These are phyloP conservation scores for Simalia tracyae DNA, from an alignment of 2,797 vertebrate species.

Conservation along the genomic window DNA sequence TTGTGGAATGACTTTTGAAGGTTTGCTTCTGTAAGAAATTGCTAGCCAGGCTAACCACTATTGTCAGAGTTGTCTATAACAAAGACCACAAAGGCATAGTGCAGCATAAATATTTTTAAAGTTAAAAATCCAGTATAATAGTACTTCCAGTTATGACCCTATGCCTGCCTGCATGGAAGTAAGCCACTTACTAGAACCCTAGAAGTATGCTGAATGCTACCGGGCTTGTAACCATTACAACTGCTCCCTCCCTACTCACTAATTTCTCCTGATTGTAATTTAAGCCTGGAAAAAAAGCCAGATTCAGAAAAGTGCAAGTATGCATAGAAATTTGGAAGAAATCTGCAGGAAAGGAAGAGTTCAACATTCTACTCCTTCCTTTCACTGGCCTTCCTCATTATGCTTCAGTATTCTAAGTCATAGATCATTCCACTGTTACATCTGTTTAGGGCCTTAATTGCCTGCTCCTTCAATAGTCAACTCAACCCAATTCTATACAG, in stretches of 20 bases:
- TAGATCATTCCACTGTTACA: neutral
- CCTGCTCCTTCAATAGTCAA: neutral
- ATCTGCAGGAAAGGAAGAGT: neutral
- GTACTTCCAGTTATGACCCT: neutral
- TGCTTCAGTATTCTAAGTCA: neutral
- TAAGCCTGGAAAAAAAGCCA: neutral
- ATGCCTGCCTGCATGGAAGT: neutral
- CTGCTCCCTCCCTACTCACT: neutral
- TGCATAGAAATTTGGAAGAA: neutral
- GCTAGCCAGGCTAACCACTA: conserved; percentile 15
- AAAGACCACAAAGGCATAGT: conserved; percentile 8
- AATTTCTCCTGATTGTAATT: neutral
- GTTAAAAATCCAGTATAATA: neutral
- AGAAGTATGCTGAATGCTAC: neutral
- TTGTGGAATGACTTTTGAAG: conserved; percentile 39
- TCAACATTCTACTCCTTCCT: neutral
- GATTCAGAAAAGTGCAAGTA: neutral
- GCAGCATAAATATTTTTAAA: neutral
- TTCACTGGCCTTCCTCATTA: neutral
- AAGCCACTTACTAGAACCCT: neutral
- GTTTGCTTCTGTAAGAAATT: conserved; percentile 30
- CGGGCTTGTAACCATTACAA: neutral
- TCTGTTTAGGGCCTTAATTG: neutral
- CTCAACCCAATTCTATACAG: neutral
- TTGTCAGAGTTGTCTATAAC: conserved; percentile 18